These are phyloP conservation scores for Lycocerus yunnanus DNA, from an alignment of 2,888 invertebrate species.

Conservation along the genomic window DNA sequence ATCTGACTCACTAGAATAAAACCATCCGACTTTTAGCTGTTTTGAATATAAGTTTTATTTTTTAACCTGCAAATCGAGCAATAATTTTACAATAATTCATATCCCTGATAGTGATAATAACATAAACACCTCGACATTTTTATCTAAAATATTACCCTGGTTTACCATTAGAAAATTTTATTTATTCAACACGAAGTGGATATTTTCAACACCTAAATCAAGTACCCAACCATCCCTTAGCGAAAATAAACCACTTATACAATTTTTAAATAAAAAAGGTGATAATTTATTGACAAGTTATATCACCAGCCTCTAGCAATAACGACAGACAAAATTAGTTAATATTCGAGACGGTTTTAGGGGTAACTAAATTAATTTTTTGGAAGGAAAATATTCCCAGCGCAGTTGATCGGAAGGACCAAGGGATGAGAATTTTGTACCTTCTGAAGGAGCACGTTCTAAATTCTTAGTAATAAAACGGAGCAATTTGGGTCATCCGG, in stretches of 20 bases:
- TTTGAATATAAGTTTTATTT: no score
- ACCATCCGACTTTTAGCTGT: no score
- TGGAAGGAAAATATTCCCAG: neutral
- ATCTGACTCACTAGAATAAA: no score
- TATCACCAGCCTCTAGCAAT: constrained; percentile 28
- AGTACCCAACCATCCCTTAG: constrained; percentile 44
- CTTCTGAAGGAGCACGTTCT: constrained; percentile 14
- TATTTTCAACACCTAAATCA: neutral
- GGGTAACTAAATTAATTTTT: neutral
- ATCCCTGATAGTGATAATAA: no score
- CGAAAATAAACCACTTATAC: constrained; percentile 43
- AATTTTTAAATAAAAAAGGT: constrained; percentile 1
- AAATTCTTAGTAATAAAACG: constrained; percentile 17
- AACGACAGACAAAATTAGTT: neutral
- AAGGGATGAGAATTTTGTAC: neutral
- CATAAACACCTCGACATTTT: neutral
- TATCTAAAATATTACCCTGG: neutral
- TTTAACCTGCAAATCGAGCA: no score
- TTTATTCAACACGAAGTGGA: neutral
- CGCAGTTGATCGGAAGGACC: neutral
- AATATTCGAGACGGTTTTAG: neutral
- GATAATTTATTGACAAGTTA: constrained; percentile 47
- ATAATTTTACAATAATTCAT: no score
- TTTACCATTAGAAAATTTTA: neutral
- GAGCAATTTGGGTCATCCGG: constrained; percentile 16